Base-by-base conservation (phyloP, 1,140 invertebrate genomes). In the Megathymus violae region DNA sequence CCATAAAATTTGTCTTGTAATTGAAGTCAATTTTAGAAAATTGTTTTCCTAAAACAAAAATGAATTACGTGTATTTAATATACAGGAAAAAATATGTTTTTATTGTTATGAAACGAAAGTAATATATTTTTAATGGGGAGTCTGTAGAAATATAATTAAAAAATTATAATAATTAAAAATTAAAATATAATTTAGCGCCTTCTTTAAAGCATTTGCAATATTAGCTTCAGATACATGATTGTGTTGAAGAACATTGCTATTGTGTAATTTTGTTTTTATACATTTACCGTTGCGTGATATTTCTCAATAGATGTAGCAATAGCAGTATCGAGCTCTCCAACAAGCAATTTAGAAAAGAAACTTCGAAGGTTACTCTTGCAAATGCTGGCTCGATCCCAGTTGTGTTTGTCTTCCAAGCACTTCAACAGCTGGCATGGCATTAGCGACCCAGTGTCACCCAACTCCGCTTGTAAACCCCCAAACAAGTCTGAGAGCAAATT, bases 391-490 rank as follows among this genome's bases (percentile, higher is more conserved):
- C 71, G 68, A 44, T 89, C 84, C 86, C 86, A 91, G 31, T 85
- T 88, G 40, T 88, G 82, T 27, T 74, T 69, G 47, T 91, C 87
- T 36, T 91, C 85, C 3, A 91, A 64, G 15, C 88, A 91, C 52
- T 88, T 88, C 0, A 91, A 60, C 10, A 88, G 58, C 15, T 82
- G 71, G 40, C 88, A 91, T 0, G 86, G 88, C 85, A 91, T 91
- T 14, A 75, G 15, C 0, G 71, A 38, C 2, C 71, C 76, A 3
- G 69, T 56, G 4, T 58, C 71, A 10, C 71, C 67, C 15, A 90
- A 16, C 54, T 90, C 88, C 0, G 69, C 59, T 64, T 86, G 81
- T 16, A 90, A 62, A 5, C 88, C 85, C 0, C 71, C 67, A 40
- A 87, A 89, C 11, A 91, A 47, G 47, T 87, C 82, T 0, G 67